These are phyloP conservation scores for Elmis aenea DNA, from an alignment of 2,888 invertebrate species.

Conservation along the genomic window DNA sequence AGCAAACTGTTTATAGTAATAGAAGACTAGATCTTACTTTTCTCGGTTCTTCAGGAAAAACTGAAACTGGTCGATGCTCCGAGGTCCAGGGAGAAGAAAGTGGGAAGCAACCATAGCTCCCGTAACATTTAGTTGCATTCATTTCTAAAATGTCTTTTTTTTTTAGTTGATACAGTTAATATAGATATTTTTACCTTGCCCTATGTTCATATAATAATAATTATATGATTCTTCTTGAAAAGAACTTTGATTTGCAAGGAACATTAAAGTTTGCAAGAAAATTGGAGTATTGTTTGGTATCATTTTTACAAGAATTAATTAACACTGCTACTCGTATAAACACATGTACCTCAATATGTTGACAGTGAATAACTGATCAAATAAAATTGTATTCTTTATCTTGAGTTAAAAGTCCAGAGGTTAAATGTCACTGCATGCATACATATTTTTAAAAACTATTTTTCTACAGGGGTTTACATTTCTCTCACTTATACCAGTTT, in stretches of 20 bases:
- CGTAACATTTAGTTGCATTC: constrained; percentile 61
- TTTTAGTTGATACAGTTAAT: too few species aligned
- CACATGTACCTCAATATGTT: too few species aligned
- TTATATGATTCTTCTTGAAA: constrained; percentile 40
- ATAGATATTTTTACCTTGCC: constrained; percentile 44
- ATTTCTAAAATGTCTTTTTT: constrained; percentile 34
- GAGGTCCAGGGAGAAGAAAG: constrained; percentile 74
- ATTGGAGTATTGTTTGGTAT: constrained; percentile 34
- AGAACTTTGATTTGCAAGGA: constrained; percentile 38
- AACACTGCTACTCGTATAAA: too few species aligned
- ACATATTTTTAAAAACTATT: too few species aligned
- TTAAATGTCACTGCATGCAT: constrained; percentile 14
- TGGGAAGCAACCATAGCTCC: constrained; percentile 76
- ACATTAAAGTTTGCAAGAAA: constrained; percentile 37
- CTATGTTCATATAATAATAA: constrained; percentile 43
- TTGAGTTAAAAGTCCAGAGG: constrained; percentile 16
- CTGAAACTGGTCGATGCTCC: constrained; percentile 70
- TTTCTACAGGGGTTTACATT: too few species aligned
- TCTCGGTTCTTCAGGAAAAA: constrained; percentile 70
- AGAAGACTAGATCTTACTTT: constrained; percentile 39
- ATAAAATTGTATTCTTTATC: constrained; percentile 15
- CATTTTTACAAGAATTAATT: too few species aligned
- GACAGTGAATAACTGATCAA: too few species aligned
- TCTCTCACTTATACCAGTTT: too few species aligned
- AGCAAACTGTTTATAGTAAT: background rate